Base-by-base conservation (phyloP, 2,888 invertebrate species). In the Sminthurinus aureus region DNA sequence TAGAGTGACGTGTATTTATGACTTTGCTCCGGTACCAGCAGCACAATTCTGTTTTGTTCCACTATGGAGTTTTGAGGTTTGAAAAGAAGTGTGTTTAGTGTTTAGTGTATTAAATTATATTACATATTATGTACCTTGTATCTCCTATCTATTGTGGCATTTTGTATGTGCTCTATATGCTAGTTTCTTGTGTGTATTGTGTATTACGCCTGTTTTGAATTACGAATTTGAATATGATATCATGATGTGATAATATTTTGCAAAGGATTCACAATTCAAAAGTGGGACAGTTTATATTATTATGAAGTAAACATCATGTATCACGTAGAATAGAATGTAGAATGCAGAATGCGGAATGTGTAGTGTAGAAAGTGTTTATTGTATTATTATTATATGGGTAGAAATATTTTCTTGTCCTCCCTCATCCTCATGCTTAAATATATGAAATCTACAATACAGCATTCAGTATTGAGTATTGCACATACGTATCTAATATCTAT, bases 21-120 rank as follows among this genome's bases (percentile, higher is more conserved):
- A 69, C 69, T 69, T 22, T 69, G 69, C 69, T 69, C 69, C 69
- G n/a, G 69, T 22, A 69, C 11, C 20, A 69, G 69, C 58, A 58
- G 58, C 58, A 38, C 3, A 38, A 38, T 38, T 38, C 6, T 38
- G 38, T 38, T 38, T 38, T 38, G 38, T 38, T 38, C 38, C 38
- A 38, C 38, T 38, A 38, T 38, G 38, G 38, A 38, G 6, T 38
- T 4, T 38, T 1, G 6, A 38, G 38, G 1, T 38, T 38, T 38
- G 38, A 38, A 38, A 38, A 38, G 38, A 38, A 38, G 38, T 38
- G 38, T 38, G 38, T 38, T 38, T 38, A 38, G 38, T 38, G 38
- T 38, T 38, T 38, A 6, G 6, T 38, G 38, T 38, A 38, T 38
- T 38, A 38, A 4, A 6, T 38, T 38, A 38, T 38, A 38, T 38